These are phyloP conservation scores for Australoheros facetus DNA, from an alignment of 2,797 vertebrate species.

Conservation along the genomic window DNA sequence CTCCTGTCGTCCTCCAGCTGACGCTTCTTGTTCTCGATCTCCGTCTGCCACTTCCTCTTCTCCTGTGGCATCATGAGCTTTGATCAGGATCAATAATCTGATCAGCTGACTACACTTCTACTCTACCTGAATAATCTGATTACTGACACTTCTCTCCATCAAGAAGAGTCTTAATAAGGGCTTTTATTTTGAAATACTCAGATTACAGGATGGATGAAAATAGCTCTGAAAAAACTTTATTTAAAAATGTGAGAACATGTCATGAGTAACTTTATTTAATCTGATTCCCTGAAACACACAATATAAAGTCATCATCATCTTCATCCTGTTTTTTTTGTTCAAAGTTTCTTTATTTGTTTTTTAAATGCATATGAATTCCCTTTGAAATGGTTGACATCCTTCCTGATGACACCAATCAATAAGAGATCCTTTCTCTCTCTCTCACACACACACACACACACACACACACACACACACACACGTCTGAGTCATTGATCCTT, in stretches of 20 bases:
- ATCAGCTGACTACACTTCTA: neutral
- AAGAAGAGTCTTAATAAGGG: neutral
- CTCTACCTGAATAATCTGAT: neutral
- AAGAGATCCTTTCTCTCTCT: neutral
- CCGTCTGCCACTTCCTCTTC: constrained; percentile 87
- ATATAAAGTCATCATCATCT: neutral
- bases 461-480: too few species aligned
- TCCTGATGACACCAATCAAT: neutral
- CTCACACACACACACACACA: neutral
- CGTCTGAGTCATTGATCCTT: neutral
- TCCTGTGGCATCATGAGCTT: constrained; percentile 80
- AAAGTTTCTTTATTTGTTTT: too few species aligned
- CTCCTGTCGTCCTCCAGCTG: constrained; percentile 90
- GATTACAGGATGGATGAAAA: too few species aligned
- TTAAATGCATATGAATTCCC: too few species aligned
- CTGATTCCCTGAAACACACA: too few species aligned
- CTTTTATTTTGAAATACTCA: neutral
- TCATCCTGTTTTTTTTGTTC: neutral
- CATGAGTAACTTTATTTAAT: too few species aligned
- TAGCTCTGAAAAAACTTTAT: too few species aligned
- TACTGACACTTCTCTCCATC: neutral
- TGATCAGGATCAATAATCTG: neutral
- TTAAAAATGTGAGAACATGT: too few species aligned
- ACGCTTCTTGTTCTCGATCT: constrained; percentile 89
- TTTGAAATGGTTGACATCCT: too few species aligned